phyloP scores from a whole-genome alignment of 1,140 invertebrate species.

The Hydropsyche tenuis region DNA sequence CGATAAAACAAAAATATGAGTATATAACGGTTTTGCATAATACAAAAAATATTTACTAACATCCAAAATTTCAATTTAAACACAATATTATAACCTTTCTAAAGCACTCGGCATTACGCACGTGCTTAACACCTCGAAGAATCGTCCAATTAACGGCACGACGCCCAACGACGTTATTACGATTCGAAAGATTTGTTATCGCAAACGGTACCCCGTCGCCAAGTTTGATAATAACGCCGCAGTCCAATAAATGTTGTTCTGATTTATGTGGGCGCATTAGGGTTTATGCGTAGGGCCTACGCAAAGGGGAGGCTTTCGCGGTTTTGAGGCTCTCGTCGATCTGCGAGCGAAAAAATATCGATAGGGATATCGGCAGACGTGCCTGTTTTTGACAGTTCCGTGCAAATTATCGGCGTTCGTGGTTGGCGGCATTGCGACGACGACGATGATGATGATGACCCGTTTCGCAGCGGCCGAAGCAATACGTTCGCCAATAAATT shows the following conservation, averaged over 20 bases:
- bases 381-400: conserved; percentile 19
- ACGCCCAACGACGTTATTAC: background rate
- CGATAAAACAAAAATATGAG: background rate
- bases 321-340: no score
- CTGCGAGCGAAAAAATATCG: no score
- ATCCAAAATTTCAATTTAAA: background rate
- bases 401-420: conserved; percentile 14
- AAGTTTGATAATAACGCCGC: conserved; percentile 34
- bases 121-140: background rate
- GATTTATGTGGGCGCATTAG: conserved; percentile 35
- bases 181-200: conserved; percentile 23
- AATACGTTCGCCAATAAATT: conserved; percentile 30
- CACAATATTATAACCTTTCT: background rate
- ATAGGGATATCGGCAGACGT: no score
- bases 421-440: background rate
- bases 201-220: background rate
- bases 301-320: no score
- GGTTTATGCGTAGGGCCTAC: conserved; percentile 21
- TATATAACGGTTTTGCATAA: conserved; percentile 3
- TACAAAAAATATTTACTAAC: background rate
- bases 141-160: background rate
- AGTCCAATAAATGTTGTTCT: conserved; percentile 35
- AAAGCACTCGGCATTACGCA: background rate
- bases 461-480: background rate
- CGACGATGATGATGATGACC: conserved; percentile 18